Conservation (phyloP, 2,888 invertebrate species). For the Caenorhabditis sinica region DNA sequence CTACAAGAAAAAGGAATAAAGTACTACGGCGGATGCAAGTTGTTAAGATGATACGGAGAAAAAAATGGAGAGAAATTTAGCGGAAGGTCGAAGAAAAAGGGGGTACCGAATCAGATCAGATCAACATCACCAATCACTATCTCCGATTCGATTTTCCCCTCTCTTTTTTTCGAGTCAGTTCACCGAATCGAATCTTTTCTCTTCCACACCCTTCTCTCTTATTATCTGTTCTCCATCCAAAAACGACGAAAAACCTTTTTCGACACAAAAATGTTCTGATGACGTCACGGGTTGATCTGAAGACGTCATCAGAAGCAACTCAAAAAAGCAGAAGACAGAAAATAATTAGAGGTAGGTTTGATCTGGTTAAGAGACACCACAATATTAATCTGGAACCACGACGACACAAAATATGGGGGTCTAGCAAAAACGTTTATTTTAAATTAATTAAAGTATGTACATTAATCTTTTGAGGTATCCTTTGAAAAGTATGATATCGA, state of each 20-base stretch:
- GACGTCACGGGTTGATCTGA: constrained; percentile 23
- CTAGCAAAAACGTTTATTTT: no score
- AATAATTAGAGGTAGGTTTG: not conserved
- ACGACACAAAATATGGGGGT: no score
- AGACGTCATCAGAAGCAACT: not conserved
- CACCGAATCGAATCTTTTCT: constrained; percentile 20
- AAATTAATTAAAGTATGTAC: not conserved
- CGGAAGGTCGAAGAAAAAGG: not conserved
- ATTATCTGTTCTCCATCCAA: not conserved
- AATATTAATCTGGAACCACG: not conserved
- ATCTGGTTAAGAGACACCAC: not conserved
- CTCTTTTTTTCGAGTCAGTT: not conserved
- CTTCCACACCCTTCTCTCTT: not conserved
- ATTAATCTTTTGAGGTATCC: not conserved
- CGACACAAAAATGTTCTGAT: constrained; percentile 1
- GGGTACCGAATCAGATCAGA: not conserved
- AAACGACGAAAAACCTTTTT: not conserved
- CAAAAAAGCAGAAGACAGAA: constrained; percentile 5
- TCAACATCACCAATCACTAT: constrained; percentile 2
- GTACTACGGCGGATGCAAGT: no score
- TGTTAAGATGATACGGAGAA: not conserved
- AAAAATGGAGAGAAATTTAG: not conserved
- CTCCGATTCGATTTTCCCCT: not conserved
- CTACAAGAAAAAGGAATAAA: no score
- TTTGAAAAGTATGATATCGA: not conserved